phyloP scores from a whole-genome alignment of 1,140 invertebrate genomes.

The Pseudomyrmex gracilis region DNA sequence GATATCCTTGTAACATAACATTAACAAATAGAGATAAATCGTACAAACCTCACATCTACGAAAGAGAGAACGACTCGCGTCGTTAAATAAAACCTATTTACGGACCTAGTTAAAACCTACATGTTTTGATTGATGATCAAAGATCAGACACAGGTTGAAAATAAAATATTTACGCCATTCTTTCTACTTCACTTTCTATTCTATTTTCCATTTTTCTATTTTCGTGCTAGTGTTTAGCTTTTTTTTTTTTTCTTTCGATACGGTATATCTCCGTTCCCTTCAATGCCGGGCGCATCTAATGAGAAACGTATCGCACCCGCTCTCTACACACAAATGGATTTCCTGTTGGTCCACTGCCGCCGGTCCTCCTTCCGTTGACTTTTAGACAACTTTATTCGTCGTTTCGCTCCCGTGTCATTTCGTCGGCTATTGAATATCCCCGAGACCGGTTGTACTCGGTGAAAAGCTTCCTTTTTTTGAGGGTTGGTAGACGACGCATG shows the following conservation, averaged over 20 bases:
- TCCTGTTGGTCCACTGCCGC: constrained; percentile 19
- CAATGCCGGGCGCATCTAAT: constrained; percentile 6
- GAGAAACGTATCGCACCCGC: constrained; percentile 36
- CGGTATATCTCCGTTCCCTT: no score
- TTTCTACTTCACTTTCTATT: no score
- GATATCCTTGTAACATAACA: constrained; percentile 7
- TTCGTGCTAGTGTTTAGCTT: not conserved
- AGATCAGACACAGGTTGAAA: no score
- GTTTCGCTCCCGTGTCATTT: constrained; percentile 55
- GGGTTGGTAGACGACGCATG: constrained; percentile 40
- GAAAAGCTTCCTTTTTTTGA: constrained; percentile 53
- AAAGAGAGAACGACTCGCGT: no score
- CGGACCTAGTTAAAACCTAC: no score
- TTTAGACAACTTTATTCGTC: constrained; percentile 67
- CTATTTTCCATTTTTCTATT: not conserved
- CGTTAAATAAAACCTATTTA: no score
- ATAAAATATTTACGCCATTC: no score
- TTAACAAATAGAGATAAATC: constrained; percentile 33
- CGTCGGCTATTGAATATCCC: constrained; percentile 49
- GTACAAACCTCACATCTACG: no score
- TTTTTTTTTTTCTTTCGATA: no score
- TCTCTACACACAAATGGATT: constrained; percentile 27
- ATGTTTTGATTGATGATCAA: no score
- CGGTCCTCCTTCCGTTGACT: not conserved
- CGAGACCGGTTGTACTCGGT: not conserved